Evolutionary conservation across 2,888 invertebrate species (phyloP).

Genomic region (Thysanoteuthis rhombus): DNA sequence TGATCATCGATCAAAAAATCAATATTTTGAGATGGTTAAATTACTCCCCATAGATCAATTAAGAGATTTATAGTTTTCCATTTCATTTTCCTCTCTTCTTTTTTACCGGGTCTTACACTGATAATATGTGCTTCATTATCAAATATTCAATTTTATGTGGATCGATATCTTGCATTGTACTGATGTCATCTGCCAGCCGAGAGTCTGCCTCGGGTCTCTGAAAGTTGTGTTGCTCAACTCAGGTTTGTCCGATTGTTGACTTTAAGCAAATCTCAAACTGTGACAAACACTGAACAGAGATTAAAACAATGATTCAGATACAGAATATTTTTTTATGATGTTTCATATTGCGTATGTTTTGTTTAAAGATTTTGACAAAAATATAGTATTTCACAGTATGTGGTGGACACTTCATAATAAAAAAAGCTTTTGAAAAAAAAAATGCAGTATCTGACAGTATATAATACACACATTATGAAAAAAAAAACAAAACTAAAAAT

Average conservation of each 20-base stretch:
- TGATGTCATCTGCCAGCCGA: not conserved
- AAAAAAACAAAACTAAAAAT: too few species aligned
- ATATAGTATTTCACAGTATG: too few species aligned
- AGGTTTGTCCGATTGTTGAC: not conserved
- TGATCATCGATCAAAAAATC: slow-evolving; percentile 12
- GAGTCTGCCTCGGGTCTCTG: not conserved
- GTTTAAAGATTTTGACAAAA: too few species aligned
- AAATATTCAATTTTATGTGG: not conserved
- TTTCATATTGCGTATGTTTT: not conserved
- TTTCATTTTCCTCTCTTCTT: not conserved
- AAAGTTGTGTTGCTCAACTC: not conserved
- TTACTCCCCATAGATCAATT: not conserved
- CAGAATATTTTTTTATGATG: not conserved
- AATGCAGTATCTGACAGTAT: too few species aligned
- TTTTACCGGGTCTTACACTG: not conserved
- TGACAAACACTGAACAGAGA: not conserved
- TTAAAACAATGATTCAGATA: not conserved
- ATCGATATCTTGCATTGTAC: not conserved
- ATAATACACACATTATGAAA: too few species aligned
- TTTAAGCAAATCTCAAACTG: not conserved
- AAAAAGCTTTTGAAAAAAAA: too few species aligned
- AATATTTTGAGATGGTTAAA: not conserved
- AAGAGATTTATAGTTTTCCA: not conserved
- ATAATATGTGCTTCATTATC: not conserved
- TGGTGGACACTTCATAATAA: too few species aligned